Evolutionary conservation across 2,888 invertebrate species (phyloP).

Genomic region (Caenorhabditis japonica): DNA sequence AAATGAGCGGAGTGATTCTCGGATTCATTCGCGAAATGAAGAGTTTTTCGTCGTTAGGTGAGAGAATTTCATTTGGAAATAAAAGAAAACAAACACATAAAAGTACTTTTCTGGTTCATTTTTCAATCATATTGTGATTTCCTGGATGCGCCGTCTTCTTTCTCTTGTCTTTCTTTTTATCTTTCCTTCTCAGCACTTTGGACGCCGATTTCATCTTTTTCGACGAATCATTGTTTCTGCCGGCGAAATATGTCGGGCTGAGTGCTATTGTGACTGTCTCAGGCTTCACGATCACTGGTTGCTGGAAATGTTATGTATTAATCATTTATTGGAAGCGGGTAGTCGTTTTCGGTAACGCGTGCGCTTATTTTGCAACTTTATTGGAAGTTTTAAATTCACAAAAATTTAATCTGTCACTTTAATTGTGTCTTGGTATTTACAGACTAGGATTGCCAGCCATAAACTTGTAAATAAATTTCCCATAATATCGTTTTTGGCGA

Average conservation of each 20-base stretch:
- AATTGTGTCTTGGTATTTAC: no score
- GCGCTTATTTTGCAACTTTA: no score
- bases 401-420: no score
- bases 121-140: conserved; percentile 1
- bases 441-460: no score
- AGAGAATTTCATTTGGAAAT: no score
- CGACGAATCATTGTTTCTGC: conserved; percentile 17
- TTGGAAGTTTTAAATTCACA: no score
- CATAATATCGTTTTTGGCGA: no score
- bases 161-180: neutral
- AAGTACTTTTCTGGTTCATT: conserved; percentile 6
- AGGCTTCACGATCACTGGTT: neutral
- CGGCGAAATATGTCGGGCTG: neutral
- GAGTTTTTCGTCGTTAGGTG: conserved; percentile 85
- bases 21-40: conserved; percentile 89
- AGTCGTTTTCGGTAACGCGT: no score
- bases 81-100: no score
- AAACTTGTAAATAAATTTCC: no score
- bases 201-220: conserved; percentile 7
- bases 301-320: conserved; percentile 17
- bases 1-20: conserved; percentile 85
- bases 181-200: neutral
- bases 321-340: no score
- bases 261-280: neutral
- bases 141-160: conserved; percentile 4